phyloP scores from a whole-genome alignment of 2,797 vertebrate genomes.

The Tauraco hartlaubi region DNA sequence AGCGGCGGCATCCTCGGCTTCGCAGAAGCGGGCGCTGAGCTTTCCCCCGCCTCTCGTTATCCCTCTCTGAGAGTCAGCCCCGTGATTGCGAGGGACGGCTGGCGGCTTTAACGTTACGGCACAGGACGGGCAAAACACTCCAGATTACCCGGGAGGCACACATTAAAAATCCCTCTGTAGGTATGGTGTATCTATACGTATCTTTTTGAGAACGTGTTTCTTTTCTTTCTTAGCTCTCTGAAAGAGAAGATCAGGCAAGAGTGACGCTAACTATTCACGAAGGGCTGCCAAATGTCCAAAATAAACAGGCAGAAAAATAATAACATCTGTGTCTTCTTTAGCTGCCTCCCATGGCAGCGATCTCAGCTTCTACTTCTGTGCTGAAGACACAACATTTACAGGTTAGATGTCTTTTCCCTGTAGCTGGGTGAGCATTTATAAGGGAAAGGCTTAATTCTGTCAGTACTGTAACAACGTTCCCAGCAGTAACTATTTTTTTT shows the following conservation, averaged over 20 bases:
- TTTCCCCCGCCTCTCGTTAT: too few relatives aligned
- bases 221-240: neutral
- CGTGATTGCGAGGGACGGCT: fast-evolving
- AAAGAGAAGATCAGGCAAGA: neutral
- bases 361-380: neutral
- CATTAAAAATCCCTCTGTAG: fast-evolving
- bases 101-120: neutral
- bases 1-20: neutral
- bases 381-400: neutral
- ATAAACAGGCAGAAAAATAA: neutral
- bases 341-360: neutral
- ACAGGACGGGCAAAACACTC: neutral
- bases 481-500: neutral
- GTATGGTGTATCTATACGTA: fast-evolving
- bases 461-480: neutral
- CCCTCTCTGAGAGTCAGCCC: neutral
- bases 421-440: neutral
- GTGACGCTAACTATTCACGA: neutral
- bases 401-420: neutral
- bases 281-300: neutral
- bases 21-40: neutral
- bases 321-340: neutral
- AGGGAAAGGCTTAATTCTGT: neutral
- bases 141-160: fast-evolving
- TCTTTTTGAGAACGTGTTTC: neutral